phyloP scores from a whole-genome alignment of 1,140 invertebrate species.

The Helicoverpa zea region DNA sequence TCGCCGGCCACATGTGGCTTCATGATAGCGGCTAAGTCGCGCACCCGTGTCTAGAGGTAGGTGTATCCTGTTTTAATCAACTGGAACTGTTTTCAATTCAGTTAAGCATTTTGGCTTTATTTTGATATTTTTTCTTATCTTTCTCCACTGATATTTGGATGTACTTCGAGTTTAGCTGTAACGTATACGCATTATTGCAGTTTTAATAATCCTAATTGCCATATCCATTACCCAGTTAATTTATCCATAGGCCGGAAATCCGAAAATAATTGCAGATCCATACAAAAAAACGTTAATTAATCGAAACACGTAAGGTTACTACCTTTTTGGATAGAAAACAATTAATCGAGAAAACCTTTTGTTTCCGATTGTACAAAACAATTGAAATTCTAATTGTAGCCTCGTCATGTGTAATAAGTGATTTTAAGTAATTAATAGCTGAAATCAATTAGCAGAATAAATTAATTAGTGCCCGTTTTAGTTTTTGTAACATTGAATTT shows the following conservation, averaged over 20 bases:
- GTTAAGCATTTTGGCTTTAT: too few species aligned
- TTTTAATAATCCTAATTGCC: too few species aligned
- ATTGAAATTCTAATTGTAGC: constrained; percentile 17
- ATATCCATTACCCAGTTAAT: neutral
- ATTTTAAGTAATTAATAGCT: constrained; percentile 19
- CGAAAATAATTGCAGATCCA: constrained; percentile 7
- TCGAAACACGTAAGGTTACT: neutral
- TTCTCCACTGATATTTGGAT: too few species aligned
- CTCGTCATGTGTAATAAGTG: constrained; percentile 31
- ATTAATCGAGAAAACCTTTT: neutral
- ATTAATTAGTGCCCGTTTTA: constrained; percentile 2
- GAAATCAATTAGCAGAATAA: constrained; percentile 2
- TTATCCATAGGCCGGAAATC: constrained; percentile 6
- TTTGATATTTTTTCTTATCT: too few species aligned
- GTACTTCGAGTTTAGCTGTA: too few species aligned
- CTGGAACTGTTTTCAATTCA: too few species aligned
- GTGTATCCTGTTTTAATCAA: too few species aligned
- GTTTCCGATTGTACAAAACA: constrained; percentile 27
- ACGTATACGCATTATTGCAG: too few species aligned
- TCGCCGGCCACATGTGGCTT: too few species aligned
- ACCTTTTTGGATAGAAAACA: constrained; percentile 8
- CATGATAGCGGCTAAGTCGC: too few species aligned
- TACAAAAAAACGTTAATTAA: constrained; percentile 11
- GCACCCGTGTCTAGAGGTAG: too few species aligned
- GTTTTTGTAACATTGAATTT: neutral